Percentiles rank a stretch among this genome's conserved stretches.
These are phyloP conservation scores for Cirrhinus molitorella DNA, from an alignment of 2,797 vertebrate genomes.

Conservation along the genomic window DNA sequence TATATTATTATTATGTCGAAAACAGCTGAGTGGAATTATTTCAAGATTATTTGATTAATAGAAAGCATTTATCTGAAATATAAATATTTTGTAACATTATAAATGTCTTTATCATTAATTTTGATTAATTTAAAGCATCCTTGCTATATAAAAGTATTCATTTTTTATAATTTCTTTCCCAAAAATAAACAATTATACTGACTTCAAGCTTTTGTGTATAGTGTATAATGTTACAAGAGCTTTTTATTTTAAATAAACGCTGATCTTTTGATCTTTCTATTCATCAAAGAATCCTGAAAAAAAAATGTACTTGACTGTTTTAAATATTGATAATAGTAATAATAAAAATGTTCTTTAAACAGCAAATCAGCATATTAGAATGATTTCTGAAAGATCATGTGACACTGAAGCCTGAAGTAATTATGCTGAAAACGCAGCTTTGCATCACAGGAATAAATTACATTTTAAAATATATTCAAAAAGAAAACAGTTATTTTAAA, in stretches of 20 bases:
- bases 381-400: not conserved
- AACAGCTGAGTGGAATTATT: too few relatives aligned
- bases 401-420: not conserved
- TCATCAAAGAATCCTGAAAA: not conserved
- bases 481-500: not conserved
- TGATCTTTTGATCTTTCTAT: not conserved
- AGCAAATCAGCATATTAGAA: not conserved
- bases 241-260: not conserved
- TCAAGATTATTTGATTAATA: too few relatives aligned
- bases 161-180: too few relatives aligned
- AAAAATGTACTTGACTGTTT: not conserved
- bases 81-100: too few relatives aligned
- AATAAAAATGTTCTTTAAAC: not conserved
- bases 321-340: not conserved
- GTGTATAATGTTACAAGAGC: not conserved
- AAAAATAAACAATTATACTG: too few relatives aligned
- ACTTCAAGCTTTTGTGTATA: too few relatives aligned
- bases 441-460: not conserved
- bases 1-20: too few relatives aligned
- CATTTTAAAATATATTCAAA: not conserved
- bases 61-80: too few relatives aligned
- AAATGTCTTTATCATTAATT: too few relatives aligned
- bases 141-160: too few relatives aligned
- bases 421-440: not conserved
- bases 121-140: too few relatives aligned